Evolutionary conservation across 2,888 invertebrate species (phyloP), one percentile per base, ranked within the genome.

Genomic region (Melanchra persicariae): DNA sequence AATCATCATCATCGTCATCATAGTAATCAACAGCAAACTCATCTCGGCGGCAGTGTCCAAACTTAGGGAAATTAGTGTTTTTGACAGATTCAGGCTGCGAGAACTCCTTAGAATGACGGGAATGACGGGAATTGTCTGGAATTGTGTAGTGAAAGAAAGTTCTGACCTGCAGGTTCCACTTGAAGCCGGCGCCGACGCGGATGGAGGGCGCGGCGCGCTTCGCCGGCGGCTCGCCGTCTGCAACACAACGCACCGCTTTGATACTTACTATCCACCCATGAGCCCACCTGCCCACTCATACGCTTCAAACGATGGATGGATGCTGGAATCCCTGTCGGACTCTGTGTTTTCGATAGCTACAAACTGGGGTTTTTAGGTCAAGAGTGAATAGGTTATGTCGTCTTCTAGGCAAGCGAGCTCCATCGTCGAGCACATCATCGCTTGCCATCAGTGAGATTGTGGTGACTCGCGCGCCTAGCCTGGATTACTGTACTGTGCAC

Each of bases 121-220:
- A 17, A 17, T 1, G 5, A 43, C 15, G 43, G 17, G 43, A 45
- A 19, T 19, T n/a, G 45, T 45, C 34, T 6, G 6, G 34, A 51
- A 17, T 0, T 15, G 51, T 15, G 51, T 26, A 26, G 51, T 24
- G 24, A 8, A 1, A 2, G 6, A 17, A 8, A 8, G 8, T 52
- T 9, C 73, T 55, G 70, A 94, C 95, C 91, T 95, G 95, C 24
- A 95, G 79, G 63, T 95, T 95, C 94, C 95, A 95, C 74, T 94
- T 93, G 84, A 95, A 95, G 0, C 95, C 93, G 2, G 91, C 90
- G 0, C 90, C 93, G 0, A 95, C 85, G 0, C 87, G 89, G 70
- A 95, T 94, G 0, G 91, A 87, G 0, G 91, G 90, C 3, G 91
- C 87, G 1, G 89, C 40, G 15, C 87, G 88, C 74, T 95, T 95